Evolutionary conservation across 1,140 invertebrate genomes (phyloP), one percentile per base, ranked within the genome.

Genomic region (Pseudomyrmex concolor): DNA sequence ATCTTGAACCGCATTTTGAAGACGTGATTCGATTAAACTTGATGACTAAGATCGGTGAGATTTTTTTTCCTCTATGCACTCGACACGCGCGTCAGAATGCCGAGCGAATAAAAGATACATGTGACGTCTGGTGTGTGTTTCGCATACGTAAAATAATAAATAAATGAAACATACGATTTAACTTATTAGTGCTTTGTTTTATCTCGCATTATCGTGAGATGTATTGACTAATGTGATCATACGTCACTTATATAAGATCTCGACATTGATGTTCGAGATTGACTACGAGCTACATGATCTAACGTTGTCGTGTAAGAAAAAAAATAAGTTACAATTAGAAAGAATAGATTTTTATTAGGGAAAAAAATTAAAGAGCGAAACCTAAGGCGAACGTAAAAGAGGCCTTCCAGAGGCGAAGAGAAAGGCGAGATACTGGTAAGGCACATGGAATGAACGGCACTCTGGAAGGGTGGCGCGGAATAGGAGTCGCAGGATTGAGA

Each of bases 381-480:
- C 0, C 51, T 78, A 68, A 43, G 55, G 64, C 19, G 15, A 15
- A 34, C 5, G 34, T 34, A 34, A 34, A 34, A 34, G n/a, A n/a
- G n/a, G 34, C 34, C 66, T 80, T 80, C 54, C 34, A 70, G 57
- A 59, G 64, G 15, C 76, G 43, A 70, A 70, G 43, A 80, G 43
- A 70, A 7, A 34, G 34, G 68, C 64, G 76, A 80, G 64, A 22
- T 22, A 50, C 3, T 22, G 19, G 25, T 59, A 50, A 74, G 63
- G 8, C 66, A 81, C 8, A 64, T 51, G 71, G 25, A 80, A 48
- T 13, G 76, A 71, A 43, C 45, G 17, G 48, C 25, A 25, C 22
- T 2, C 17, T 57, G 25, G 25, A 81, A 78, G 74, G 68, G 64
- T 76, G 71, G 84, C 63, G 54, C 45, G 55, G 19, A 12, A 80